Base-by-base conservation (phyloP, 1,140 invertebrate species). In the Sminthurinus signatus region DNA sequence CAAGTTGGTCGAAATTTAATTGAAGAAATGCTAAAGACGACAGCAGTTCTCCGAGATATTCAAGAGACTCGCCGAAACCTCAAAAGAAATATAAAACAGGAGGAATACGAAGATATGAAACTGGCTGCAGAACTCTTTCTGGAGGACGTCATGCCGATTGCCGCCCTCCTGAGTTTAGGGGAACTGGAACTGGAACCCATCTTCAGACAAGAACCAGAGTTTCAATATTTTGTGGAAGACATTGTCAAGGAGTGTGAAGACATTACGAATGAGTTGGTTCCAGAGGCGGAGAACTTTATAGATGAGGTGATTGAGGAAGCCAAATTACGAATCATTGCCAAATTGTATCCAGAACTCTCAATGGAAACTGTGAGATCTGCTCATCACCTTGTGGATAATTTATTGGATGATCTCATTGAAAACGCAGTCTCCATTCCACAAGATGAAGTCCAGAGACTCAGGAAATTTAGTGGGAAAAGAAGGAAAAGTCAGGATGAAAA, bases 161-260 rank as follows among this genome's bases (percentile, higher is more conserved):
- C 61, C 0, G 31, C 59, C 5, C 17, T 67, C 0, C 36, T 70
- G 0, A 54, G 65, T 17, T 44, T 56, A 10, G 69, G 69, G 0
- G 58, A 67, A 52, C 23, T 70, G 2, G 62, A 64, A 14, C 27
- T 70, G 46, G 69, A 70, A 44, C 43, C 31, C 15, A 70, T 70
- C 31, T 65, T 70, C 32, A 36, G 52, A 46, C 62, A 62, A 29
- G 59, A 66, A 29, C 65, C 69, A 15, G 54, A 60, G 27, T 51
- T 67, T 36, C 19, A 44, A 5, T 17, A 52, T 10, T 64, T 64
- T 57, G 66, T 64, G 5, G 57, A 63, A 31, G 36, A 36, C 3
- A 56, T 56, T 56, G 36, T n/a, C 2, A 56, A 32, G 29, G 36
- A 56, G 39, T 10, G 12, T 10, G 54, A 56, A 23, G 12, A 42